phyloP scores from a whole-genome alignment of 2,888 invertebrate species.

The Spialia ferax region DNA sequence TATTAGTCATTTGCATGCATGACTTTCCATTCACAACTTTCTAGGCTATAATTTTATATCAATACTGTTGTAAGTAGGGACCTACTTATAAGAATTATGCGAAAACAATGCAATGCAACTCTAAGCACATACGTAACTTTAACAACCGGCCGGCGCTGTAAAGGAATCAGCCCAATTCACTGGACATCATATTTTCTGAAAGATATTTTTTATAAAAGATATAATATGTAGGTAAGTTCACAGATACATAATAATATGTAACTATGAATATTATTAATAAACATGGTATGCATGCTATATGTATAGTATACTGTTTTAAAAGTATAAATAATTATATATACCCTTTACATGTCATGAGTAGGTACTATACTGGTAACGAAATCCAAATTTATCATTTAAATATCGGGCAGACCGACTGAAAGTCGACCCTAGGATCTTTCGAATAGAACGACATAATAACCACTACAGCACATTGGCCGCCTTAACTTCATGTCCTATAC shows the following conservation, averaged over 20 bases:
- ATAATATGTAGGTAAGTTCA: not conserved
- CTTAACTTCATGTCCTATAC: not conserved
- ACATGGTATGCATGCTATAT: too few species aligned
- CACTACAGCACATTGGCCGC: too few species aligned
- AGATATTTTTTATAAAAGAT: not conserved
- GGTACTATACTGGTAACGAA: too few species aligned
- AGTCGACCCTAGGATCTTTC: too few species aligned
- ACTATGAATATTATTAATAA: too few species aligned
- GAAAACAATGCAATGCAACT: slow-evolving; percentile 13
- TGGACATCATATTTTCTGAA: not conserved
- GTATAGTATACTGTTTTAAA: too few species aligned
- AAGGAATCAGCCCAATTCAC: slow-evolving; percentile 4
- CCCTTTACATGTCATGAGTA: too few species aligned
- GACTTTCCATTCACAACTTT: slow-evolving; percentile 24
- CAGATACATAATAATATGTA: not conserved
- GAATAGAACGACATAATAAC: too few species aligned
- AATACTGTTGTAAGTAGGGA: not conserved
- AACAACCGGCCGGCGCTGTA: slow-evolving; percentile 1
- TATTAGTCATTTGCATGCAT: slow-evolving; percentile 6
- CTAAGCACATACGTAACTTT: not conserved
- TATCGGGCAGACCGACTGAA: too few species aligned
- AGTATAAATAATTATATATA: too few species aligned
- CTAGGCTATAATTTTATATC: slow-evolving; percentile 16
- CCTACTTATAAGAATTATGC: not conserved
- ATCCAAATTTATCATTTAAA: too few species aligned